These are phyloP conservation scores for Bombus fervidus DNA, from an alignment of 1,140 invertebrate genomes.

Conservation along the genomic window DNA sequence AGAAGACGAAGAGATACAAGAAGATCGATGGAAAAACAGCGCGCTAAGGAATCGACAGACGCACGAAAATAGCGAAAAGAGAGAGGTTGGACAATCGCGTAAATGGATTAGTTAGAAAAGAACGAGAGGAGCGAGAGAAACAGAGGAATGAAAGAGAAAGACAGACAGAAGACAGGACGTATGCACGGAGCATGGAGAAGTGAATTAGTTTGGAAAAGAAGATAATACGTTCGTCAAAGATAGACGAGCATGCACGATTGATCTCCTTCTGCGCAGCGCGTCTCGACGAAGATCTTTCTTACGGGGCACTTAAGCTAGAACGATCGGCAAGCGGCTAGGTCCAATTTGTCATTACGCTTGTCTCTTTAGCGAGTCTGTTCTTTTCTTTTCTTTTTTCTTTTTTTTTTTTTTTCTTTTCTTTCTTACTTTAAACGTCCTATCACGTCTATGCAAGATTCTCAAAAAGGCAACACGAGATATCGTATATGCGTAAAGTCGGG, in stretches of 20 bases:
- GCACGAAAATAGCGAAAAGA: not conserved
- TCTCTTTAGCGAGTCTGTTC: not conserved
- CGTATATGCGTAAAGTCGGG: not conserved
- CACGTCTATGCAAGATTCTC: not conserved
- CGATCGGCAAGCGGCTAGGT: conserved; percentile 24
- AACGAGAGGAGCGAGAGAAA: conserved; percentile 31
- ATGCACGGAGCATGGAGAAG: conserved; percentile 22
- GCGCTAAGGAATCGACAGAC: not conserved
- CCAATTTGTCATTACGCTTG: not conserved
- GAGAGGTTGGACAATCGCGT: conserved; percentile 40
- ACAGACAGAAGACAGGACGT: conserved; percentile 26
- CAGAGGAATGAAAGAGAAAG: conserved; percentile 37
- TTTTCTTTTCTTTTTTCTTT: not conserved
- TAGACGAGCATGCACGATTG: conserved; percentile 58
- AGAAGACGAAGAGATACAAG: not conserved
- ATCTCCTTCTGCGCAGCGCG: conserved; percentile 35
- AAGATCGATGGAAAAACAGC: conserved; percentile 11
- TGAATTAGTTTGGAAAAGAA: conserved; percentile 54
- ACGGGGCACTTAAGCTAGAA: conserved; percentile 25
- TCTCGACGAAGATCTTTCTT: conserved; percentile 15
- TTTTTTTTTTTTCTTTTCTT: not conserved
- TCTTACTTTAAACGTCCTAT: not conserved
- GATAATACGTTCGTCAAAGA: conserved; percentile 47
- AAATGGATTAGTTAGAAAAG: conserved; percentile 8
- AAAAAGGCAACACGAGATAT: not conserved